Evolutionary conservation across 2,113 vertebrate genomes (phyloP).

Genomic region (Dasypus novemcinctus): DNA sequence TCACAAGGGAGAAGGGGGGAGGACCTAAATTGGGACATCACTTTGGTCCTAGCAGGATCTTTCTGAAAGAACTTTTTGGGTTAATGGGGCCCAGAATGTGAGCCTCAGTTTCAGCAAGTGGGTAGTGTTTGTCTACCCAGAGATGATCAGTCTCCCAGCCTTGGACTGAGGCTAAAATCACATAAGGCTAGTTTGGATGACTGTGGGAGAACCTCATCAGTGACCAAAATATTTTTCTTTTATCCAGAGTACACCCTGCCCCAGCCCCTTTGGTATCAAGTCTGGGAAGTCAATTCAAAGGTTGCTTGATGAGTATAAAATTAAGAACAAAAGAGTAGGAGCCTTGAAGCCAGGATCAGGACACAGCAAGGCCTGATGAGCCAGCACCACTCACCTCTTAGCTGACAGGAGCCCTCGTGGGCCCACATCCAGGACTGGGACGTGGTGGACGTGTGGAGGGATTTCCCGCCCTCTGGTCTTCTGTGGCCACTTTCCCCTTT

Average conservation of each 20-base stretch:
- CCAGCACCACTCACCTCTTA: rapidly evolving
- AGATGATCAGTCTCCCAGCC: not conserved
- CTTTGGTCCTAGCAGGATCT: not conserved
- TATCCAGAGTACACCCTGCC: not conserved
- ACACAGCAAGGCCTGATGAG: rapidly evolving
- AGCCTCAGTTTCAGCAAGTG: not conserved
- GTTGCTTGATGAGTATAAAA: not conserved
- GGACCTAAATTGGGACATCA: not conserved
- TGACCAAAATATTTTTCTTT: not conserved
- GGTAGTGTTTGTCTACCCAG: not conserved
- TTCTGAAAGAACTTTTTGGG: not conserved
- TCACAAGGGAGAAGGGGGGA: not conserved
- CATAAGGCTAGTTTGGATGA: not conserved
- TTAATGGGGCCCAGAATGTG: not conserved
- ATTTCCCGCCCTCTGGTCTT: not conserved
- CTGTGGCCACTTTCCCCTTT: not conserved
- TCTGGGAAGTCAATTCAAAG: not conserved
- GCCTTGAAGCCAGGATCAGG: not conserved
- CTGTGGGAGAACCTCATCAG: not conserved
- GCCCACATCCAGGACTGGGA: not conserved
- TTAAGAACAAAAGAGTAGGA: not conserved
- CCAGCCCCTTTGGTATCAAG: not conserved
- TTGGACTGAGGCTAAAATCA: not conserved
- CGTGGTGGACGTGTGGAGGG: rapidly evolving
- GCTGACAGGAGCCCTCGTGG: not conserved